These are phyloP conservation scores for Aeoliscus strigatus DNA, from an alignment of 2,797 vertebrate genomes.

Conservation along the genomic window DNA sequence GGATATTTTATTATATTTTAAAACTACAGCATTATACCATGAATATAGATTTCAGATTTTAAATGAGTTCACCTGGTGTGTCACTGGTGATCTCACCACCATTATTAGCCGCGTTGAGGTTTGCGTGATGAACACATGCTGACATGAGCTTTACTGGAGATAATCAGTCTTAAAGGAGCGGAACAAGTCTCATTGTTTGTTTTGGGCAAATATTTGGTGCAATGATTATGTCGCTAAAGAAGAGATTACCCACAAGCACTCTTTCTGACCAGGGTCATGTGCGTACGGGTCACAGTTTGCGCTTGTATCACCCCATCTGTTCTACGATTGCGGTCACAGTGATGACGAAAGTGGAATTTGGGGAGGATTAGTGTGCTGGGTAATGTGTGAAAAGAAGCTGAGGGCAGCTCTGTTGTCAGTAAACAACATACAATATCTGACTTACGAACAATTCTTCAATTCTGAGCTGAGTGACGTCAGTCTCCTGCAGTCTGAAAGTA, in stretches of 20 bases:
- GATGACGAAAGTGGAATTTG: constrained; percentile 7
- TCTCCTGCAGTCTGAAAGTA: no score
- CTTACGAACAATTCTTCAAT: constrained; percentile 11
- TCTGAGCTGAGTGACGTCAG: not conserved
- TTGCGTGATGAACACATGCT: not conserved
- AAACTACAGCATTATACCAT: no score
- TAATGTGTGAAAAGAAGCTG: constrained; percentile 42
- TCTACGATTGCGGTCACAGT: not conserved
- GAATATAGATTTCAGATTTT: no score
- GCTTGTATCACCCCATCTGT: no score
- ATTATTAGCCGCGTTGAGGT: not conserved
- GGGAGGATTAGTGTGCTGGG: constrained; percentile 36
- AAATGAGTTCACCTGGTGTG: no score
- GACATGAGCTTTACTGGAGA: constrained; percentile 19
- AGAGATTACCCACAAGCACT: constrained; percentile 31
- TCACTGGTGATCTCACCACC: not conserved
- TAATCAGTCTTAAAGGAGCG: constrained; percentile 11
- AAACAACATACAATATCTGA: constrained; percentile 1
- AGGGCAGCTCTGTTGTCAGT: constrained; percentile 22
- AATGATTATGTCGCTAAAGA: constrained; percentile 22
- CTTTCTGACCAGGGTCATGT: constrained; percentile 1
- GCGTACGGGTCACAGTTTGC: constrained; percentile 10
- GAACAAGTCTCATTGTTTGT: constrained; percentile 2
- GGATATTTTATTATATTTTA: no score
- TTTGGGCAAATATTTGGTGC: constrained; percentile 27